These are phyloP conservation scores for Anthonomus grandis DNA, from an alignment of 1,140 invertebrate species.

Conservation along the genomic window DNA sequence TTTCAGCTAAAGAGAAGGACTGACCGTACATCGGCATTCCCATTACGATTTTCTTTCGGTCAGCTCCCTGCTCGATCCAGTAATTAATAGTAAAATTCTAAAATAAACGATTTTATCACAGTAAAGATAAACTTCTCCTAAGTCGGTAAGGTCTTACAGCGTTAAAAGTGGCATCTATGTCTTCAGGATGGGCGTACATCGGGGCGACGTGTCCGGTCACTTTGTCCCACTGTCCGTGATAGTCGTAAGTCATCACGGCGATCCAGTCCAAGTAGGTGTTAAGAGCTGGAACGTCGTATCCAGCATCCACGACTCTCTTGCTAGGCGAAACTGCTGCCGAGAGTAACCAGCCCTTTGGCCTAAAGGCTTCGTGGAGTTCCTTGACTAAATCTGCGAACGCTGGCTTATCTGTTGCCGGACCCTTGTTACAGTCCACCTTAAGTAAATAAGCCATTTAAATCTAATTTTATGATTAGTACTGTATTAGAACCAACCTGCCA, in stretches of 20 bases:
- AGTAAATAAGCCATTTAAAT: constrained; percentile 1
- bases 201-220: constrained; percentile 84
- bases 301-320: constrained; percentile 53
- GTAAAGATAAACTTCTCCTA: background rate
- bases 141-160: constrained; percentile 51
- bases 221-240: constrained; percentile 88
- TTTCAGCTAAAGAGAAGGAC: constrained; percentile 68
- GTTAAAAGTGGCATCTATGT: constrained; percentile 73
- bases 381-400: constrained; percentile 53
- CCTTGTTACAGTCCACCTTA: constrained; percentile 57
- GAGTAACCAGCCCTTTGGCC: constrained; percentile 52
- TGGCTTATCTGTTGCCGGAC: constrained; percentile 56
- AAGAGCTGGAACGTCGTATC: constrained; percentile 71
- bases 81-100: constrained; percentile 79
- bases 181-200: constrained; percentile 69
- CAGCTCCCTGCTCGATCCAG: constrained; percentile 74
- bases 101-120: constrained; percentile 12
- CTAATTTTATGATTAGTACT: background rate
- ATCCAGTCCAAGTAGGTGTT: constrained; percentile 80
- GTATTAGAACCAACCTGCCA: constrained; percentile 55
- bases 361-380: constrained; percentile 57
- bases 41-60: constrained; percentile 71
- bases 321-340: constrained; percentile 60
- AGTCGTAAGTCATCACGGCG: constrained; percentile 87
- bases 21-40: constrained; percentile 84